Base-by-base conservation (phyloP, 2,888 invertebrate species). In the Cabera pusaria region DNA sequence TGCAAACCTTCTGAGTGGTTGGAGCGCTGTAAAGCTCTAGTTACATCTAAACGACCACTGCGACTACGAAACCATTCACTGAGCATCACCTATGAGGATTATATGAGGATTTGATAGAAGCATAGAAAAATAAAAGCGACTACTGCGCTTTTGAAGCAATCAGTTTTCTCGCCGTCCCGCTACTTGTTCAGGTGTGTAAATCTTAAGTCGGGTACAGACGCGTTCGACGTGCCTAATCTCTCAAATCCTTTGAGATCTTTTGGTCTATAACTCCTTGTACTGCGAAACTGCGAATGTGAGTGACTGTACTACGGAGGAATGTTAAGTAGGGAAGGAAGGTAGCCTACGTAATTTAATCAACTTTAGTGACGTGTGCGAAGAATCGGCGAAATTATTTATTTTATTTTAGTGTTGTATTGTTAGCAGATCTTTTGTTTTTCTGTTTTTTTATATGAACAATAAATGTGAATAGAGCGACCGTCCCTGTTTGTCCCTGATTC, bases 181-280 rank as follows among this genome's bases (percentile, higher is more conserved):
- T 14, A 6, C 8, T 18, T n/a, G 38, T 14, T 4, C 5, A 38
- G 20, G 25, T 32, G 10, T 38, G 17, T n/a, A n/a, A 7, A 3
- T 7, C 49, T 44, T 40, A 64, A 67, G 64, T 57, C 55, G 51
- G 54, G 55, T 63, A 66, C 68, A 66, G 68, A 72, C 72, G 77
- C 76, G 74, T 72, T 69, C 63, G 67, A 75, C 72, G 76, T 77
- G 74, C 68, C 70, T 80, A 80, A 80, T 81, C 80, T 75, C 65
- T 55, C 54, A 70, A 79, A 78, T 77, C 77, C 72, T 58, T 57
- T 58, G 49, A 49, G 57, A 67, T 61, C 55, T 59, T 54, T 52
- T 53, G 53, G 52, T 53, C 49, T 50, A 52, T 50, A 53, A 52
- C 56, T 51, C 52, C 48, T 56, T 52, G 51, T 46, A 37, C 39